A percentile compares a stretch with the other conserved stretches of the same genome.
These are phyloP conservation scores for Phalanger gymnotis DNA, from an alignment of 2,797 vertebrate genomes.

Conservation along the genomic window DNA sequence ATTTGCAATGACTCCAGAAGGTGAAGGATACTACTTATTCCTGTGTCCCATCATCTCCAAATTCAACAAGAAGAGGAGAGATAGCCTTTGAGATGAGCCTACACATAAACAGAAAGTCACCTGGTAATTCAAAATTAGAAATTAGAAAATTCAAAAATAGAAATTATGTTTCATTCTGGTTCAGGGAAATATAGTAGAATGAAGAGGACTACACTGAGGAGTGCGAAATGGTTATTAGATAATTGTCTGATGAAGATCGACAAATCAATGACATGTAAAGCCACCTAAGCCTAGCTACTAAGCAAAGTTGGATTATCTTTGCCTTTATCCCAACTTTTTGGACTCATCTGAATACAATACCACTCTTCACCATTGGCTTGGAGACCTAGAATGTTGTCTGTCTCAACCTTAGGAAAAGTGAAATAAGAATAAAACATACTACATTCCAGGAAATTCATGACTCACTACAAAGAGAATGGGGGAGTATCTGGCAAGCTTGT, in stretches of 20 bases:
- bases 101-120: not conserved
- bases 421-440: not conserved
- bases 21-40: not conserved
- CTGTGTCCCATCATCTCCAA: conserved; percentile 7
- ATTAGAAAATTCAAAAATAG: not conserved
- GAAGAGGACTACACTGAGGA: not conserved
- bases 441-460: not conserved
- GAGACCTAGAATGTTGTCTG: conserved; percentile 17
- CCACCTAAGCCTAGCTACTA: not conserved
- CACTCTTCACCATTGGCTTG: not conserved
- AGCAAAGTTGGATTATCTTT: not conserved
- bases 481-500: not conserved
- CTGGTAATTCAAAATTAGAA: not conserved
- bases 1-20: conserved; percentile 8
- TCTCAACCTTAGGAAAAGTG: not conserved
- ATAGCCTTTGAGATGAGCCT: not conserved
- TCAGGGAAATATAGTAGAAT: not conserved
- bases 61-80: not conserved
- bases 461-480: not conserved
- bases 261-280: conserved; percentile 2
- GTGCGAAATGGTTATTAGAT: not conserved
- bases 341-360: not conserved
- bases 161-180: not conserved
- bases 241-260: conserved; percentile 1
- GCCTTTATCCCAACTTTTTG: not conserved